phyloP scores from a whole-genome alignment of 2,797 vertebrate species.

The Phrynocephalus vlangalii region DNA sequence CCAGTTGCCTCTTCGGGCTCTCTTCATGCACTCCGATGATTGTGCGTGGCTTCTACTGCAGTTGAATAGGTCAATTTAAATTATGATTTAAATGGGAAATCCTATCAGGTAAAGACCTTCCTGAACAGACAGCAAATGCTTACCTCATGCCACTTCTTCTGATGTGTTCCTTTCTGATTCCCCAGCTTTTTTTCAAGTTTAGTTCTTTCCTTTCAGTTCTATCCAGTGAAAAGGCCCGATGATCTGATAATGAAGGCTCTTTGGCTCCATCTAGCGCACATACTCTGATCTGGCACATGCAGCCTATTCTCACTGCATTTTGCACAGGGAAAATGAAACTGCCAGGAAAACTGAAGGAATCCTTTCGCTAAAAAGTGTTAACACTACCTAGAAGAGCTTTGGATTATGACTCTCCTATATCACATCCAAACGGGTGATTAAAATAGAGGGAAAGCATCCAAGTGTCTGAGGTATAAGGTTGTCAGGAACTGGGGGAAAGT shows the following conservation, averaged over 20 bases:
- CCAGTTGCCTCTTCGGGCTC: not conserved
- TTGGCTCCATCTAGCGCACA: slow-evolving; percentile 29
- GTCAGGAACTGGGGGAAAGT: not conserved
- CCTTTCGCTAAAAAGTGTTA: not conserved
- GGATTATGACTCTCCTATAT: not conserved
- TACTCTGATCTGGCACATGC: not conserved
- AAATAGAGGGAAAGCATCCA: not conserved
- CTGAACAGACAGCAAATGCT: not conserved
- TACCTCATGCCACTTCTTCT: not conserved
- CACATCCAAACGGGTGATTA: not conserved
- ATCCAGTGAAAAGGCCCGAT: not conserved
- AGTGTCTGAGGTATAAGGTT: not conserved
- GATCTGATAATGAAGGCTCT: not conserved
- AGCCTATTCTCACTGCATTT: not conserved
- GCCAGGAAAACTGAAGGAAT: not conserved
- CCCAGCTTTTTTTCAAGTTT: not conserved
- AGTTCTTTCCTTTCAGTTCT: not conserved
- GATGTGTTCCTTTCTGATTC: not conserved
- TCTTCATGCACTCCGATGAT: not conserved
- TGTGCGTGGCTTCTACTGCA: not conserved
- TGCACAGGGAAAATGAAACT: not conserved
- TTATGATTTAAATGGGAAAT: not conserved
- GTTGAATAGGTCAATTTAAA: too few species aligned
- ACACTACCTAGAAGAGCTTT: not conserved
- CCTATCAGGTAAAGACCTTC: not conserved